Evolutionary conservation across 2,888 invertebrate species (phyloP).

Genomic region (Metallyticus violacea): DNA sequence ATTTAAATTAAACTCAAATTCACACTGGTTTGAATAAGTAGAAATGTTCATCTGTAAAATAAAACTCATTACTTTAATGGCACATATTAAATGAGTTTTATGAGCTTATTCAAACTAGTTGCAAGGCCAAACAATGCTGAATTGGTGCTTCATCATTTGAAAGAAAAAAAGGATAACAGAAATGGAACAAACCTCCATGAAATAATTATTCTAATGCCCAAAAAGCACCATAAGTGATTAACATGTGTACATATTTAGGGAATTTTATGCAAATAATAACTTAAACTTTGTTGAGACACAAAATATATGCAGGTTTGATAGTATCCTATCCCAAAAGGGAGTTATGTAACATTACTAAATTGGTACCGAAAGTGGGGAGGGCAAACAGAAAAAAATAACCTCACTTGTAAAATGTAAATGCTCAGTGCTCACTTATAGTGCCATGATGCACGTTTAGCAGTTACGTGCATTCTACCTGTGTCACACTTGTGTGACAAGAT

Average conservation of each 20-base stretch:
- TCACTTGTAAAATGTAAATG: background rate
- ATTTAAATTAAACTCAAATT: background rate
- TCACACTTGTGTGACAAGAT: slow-evolving; percentile 68
- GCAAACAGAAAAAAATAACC: background rate
- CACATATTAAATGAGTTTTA: background rate
- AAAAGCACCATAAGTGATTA: background rate
- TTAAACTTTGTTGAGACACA: background rate
- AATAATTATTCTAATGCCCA: background rate
- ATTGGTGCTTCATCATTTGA: background rate
- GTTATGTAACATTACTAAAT: slow-evolving; percentile 6
- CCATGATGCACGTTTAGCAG: background rate
- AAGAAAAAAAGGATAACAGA: background rate
- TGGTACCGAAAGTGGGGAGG: background rate
- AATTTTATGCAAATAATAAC: background rate
- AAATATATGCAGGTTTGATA: background rate
- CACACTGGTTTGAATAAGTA: background rate
- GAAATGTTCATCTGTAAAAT: background rate
- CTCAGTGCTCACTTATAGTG: background rate
- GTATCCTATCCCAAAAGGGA: background rate
- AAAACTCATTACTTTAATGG: background rate
- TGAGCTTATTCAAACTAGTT: background rate
- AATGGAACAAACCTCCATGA: background rate
- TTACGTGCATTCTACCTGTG: background rate
- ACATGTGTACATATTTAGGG: background rate
- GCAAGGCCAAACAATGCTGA: background rate